Evolutionary conservation across 2,113 vertebrate genomes (phyloP).

Genomic region (Labeo rohita): DNA sequence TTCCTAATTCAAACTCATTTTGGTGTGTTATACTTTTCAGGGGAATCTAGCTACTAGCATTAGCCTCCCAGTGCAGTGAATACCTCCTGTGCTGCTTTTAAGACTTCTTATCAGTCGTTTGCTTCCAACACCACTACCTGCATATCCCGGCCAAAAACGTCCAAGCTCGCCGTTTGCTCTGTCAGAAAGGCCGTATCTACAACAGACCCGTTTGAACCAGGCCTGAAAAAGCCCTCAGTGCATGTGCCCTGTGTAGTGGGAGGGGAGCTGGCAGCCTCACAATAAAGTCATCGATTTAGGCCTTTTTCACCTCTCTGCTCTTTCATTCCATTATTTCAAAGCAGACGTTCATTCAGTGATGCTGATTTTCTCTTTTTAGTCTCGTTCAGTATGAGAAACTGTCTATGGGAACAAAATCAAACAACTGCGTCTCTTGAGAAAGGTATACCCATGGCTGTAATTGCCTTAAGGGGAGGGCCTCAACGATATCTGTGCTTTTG

Average conservation of each 20-base stretch:
- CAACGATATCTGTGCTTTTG: constrained; percentile 22
- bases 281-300: constrained; percentile 56
- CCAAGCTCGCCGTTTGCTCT: constrained; percentile 24
- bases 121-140: constrained; percentile 42
- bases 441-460: constrained; percentile 29
- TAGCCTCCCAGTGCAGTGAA: not conserved
- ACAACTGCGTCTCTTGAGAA: constrained; percentile 25
- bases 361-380: constrained; percentile 56
- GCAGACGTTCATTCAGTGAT: constrained; percentile 49
- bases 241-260: constrained; percentile 49
- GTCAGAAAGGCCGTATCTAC: constrained; percentile 41
- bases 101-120: constrained; percentile 47
- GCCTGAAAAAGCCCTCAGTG: constrained; percentile 38
- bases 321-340: constrained; percentile 53
- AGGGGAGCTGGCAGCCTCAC: constrained; percentile 51
- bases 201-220: constrained; percentile 49
- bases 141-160: constrained; percentile 30
- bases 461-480: constrained; percentile 25
- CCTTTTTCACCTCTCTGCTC: constrained; percentile 28
- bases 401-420: constrained; percentile 34
- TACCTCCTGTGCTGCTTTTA: constrained; percentile 6
- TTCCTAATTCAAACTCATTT: not conserved
- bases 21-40: not conserved
- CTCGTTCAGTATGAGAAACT: constrained; percentile 37
- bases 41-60: not conserved